Base-by-base conservation (phyloP, 2,888 invertebrate genomes). In the Caenorhabditis panamensis region DNA sequence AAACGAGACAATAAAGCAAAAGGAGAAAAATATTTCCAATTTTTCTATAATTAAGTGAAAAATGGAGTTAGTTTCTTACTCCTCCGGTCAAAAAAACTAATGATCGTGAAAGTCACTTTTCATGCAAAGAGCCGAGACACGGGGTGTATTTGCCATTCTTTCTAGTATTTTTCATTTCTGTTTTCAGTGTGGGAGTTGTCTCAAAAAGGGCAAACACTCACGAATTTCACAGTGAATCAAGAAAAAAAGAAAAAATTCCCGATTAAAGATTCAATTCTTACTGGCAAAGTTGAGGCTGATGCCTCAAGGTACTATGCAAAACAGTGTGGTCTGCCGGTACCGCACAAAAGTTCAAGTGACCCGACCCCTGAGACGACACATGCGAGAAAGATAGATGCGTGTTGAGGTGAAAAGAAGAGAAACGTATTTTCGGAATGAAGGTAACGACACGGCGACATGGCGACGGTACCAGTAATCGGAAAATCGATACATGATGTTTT, bases 301-400 rank as follows among this genome's bases (percentile, higher is more conserved):
- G 36, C 22, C 26, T 67, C 41, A 67, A 75, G 53, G 64, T 66
- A 75, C 41, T 63, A 76, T 68, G 67, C 63, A 76, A 68, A 68
- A 76, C 76, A 76, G 62, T 22, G 61, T 51, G 2, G 66, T 51
- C 41, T 59, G 61, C 31, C 51, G 53, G 13, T 47, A 41, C 75
- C 31, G 58, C 18, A 68, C 41, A 41, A 41, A 77, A 69, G 69
- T 77, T 77, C 77, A 77, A 69, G 77, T 77, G 77, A 68, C 58
- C 63, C 63, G 41, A 41, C 41, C 13, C 41, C 41, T 41, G 13
- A 6, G 13, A 6, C 11, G 37, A 58, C 36, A 61, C 37, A 49
- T 22, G 56, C 28, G 24, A 69, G 59, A 61, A 49, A 56, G 72
- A 63, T 56, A 49, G 47, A 49, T 62, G 44, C 16, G 61, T 54